Percentiles rank a stretch among this genome's conserved stretches.
Conservation (phyloP, 1,140 invertebrate genomes). For the Linepithema humile region DNA sequence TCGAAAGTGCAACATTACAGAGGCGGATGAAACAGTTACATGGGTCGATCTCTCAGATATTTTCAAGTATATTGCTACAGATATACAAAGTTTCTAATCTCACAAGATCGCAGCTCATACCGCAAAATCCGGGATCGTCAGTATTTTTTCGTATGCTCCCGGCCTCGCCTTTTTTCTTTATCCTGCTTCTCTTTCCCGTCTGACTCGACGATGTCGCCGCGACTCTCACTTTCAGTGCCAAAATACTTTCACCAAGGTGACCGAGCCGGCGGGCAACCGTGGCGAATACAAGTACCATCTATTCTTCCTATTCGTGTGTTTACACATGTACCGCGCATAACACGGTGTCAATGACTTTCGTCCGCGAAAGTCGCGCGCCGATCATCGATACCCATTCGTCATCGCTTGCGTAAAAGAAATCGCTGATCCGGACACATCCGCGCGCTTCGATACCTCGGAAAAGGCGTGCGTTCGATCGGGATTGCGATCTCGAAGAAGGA, state of each 20-base stretch:
- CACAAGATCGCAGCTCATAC: background rate
- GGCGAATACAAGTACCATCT: constrained; percentile 21
- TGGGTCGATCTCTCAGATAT: too few species aligned
- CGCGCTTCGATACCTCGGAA: constrained; percentile 15
- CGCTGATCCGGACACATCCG: background rate
- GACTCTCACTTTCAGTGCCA: constrained; percentile 71
- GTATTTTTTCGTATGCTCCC: background rate
- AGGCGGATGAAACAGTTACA: too few species aligned
- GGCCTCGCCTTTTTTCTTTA: background rate
- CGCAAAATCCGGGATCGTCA: background rate
- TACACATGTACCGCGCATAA: constrained; percentile 25
- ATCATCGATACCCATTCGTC: constrained; percentile 45
- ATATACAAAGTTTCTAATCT: background rate
- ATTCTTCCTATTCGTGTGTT: constrained; percentile 39
- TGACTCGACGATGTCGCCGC: constrained; percentile 29
- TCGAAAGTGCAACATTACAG: too few species aligned
- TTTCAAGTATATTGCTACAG: background rate
- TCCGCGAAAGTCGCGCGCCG: constrained; percentile 53
- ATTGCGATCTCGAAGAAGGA: constrained; percentile 1
- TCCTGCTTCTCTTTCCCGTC: background rate
- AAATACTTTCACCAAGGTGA: constrained; percentile 72
- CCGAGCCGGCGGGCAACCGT: background rate
- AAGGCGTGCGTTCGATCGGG: background rate
- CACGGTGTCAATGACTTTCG: constrained; percentile 63
- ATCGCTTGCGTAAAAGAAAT: constrained; percentile 49